Evolutionary conservation across 2,888 invertebrate species (phyloP), one percentile per base, ranked within the genome.

Genomic region (Acronicta leporina): DNA sequence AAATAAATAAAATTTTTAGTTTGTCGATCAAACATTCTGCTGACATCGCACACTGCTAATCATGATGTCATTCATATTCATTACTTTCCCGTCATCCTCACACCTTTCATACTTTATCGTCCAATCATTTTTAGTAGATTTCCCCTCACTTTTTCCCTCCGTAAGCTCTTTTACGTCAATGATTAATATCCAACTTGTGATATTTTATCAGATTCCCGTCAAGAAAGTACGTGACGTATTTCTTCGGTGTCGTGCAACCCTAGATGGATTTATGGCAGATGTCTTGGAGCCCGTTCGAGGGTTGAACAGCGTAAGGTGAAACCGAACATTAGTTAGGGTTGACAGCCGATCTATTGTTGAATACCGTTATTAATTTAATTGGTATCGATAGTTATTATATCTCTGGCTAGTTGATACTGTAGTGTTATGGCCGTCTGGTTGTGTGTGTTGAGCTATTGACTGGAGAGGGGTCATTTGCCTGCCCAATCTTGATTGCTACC

Each of bases 111-210:
- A 48, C 56, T 56, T 52, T 52, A 57, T 52, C 53, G 35, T 16
- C 46, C 40, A 50, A 60, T 67, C 49, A 35, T 54, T 60, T 49
- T 41, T 52, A 47, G 44, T 44, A 44, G 9, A 47, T 56, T 13
- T 42, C 13, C 10, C 5, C 14, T 42, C 70, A 45, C 16, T 68
- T 65, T 56, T 42, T 25, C 72, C 44, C 47, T 58, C 46, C n/a
- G 14, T 30, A 20, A 48, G 50, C 50, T 51, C n/a, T 43, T 65
- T 67, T 53, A 20, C 25, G 15, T 11, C 46, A 54, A 47, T 73
- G 73, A 75, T 66, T 75, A 63, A 72, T 58, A 61, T 62, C 43
- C 45, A 56, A 40, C 60, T 48, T 48, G 40, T 63, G 53, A 30
- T 55, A 63, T 53, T 61, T 60, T 63, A 67, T 67, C 70, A 49